These are phyloP conservation scores for Eugnorisma glareosa DNA, from an alignment of 2,888 invertebrate genomes.

Conservation along the genomic window DNA sequence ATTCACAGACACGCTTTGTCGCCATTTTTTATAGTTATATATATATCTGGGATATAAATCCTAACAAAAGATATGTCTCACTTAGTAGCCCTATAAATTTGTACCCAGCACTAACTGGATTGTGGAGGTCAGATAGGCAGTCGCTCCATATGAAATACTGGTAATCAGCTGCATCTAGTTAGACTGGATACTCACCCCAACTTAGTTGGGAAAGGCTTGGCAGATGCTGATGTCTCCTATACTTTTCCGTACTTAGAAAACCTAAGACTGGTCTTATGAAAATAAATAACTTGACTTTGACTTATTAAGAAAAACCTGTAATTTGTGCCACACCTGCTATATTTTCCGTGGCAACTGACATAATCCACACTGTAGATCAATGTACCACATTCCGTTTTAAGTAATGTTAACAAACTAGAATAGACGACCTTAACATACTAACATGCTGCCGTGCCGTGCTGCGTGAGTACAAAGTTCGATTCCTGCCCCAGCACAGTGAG, in stretches of 20 bases:
- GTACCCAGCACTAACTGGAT: too few species aligned
- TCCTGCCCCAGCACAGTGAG: constrained; percentile 34
- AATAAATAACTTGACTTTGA: not conserved
- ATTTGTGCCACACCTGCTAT: not conserved
- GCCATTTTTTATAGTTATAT: not conserved
- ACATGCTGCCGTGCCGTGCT: constrained; percentile 48
- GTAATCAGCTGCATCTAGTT: too few species aligned
- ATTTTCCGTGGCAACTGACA: not conserved
- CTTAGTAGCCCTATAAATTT: too few species aligned
- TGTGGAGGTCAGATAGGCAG: too few species aligned
- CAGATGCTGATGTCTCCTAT: not conserved
- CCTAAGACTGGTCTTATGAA: not conserved
- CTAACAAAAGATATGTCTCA: too few species aligned
- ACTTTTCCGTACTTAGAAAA: not conserved
- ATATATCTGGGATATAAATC: too few species aligned
- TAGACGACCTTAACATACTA: not conserved
- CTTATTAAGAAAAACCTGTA: not conserved
- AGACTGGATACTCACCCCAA: too few species aligned
- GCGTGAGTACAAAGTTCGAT: constrained; percentile 55
- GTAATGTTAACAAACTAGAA: constrained; percentile 19
- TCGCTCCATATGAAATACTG: too few species aligned
- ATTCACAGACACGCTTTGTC: not conserved
- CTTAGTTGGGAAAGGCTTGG: too few species aligned
- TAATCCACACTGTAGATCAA: constrained; percentile 4
- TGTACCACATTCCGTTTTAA: constrained; percentile 3